These are phyloP conservation scores for Vimba vimba DNA, from an alignment of 2,113 vertebrate species.

Conservation along the genomic window DNA sequence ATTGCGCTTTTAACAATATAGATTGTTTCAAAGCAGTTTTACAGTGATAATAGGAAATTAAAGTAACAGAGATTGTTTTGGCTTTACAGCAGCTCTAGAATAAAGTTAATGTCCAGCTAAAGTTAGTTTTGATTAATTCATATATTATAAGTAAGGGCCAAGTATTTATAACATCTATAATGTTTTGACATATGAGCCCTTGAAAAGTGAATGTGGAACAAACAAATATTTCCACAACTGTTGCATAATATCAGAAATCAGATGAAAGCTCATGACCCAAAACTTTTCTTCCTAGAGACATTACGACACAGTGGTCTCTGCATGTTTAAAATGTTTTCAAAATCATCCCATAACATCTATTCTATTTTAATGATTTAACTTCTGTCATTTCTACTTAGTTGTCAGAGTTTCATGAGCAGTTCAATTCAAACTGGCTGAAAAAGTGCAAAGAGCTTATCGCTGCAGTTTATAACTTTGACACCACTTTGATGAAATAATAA, in stretches of 20 bases:
- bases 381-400: neutral
- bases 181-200: neutral
- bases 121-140: neutral
- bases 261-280: neutral
- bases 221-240: neutral
- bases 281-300: neutral
- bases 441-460: neutral
- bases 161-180: neutral
- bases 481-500: neutral
- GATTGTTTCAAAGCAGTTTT: too few relatives aligned
- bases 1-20: too few relatives aligned
- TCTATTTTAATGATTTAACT: neutral
- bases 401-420: neutral
- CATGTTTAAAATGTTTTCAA: neutral
- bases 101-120: too few relatives aligned
- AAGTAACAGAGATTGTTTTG: too few relatives aligned
- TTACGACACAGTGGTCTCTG: neutral
- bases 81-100: too few relatives aligned
- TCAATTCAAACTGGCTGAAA: neutral
- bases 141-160: neutral
- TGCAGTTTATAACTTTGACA: neutral
- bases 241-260: conserved; percentile 2
- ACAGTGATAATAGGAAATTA: too few relatives aligned
- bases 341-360: neutral
- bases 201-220: neutral